Evolutionary conservation across 2,888 invertebrate species (phyloP).

Genomic region (Molorchus minor): DNA sequence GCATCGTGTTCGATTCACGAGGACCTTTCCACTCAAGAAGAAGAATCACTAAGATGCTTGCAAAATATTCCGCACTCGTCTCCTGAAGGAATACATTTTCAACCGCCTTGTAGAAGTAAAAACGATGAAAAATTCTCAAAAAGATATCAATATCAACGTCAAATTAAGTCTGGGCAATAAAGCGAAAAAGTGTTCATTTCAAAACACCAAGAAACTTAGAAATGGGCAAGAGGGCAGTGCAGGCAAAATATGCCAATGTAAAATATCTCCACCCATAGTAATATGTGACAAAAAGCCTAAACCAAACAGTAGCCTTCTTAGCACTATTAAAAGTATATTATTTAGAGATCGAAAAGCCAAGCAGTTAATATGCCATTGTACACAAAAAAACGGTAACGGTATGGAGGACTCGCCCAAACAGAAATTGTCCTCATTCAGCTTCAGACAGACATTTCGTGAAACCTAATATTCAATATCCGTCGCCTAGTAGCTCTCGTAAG

Average conservation of each 20-base stretch:
- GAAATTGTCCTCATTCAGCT: too few species aligned
- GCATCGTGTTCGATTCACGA: too few species aligned
- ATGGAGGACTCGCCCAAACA: too few species aligned
- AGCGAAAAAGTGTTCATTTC: conserved; percentile 1
- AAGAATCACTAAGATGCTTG: too few species aligned
- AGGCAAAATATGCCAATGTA: conserved; percentile 12
- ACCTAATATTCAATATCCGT: too few species aligned
- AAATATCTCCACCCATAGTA: conserved; percentile 19
- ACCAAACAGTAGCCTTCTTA: conserved; percentile 1
- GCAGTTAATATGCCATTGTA: not conserved
- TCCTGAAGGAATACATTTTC: too few species aligned
- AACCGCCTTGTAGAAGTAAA: too few species aligned
- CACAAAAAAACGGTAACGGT: too few species aligned
- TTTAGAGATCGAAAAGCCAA: not conserved
- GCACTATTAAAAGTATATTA: conserved; percentile 5
- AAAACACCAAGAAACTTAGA: not conserved
- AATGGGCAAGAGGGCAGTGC: conserved; percentile 3
- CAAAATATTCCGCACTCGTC: too few species aligned
- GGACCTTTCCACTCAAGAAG: too few species aligned
- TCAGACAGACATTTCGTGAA: too few species aligned
- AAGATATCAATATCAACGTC: conserved; percentile 30
- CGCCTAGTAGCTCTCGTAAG: too few species aligned
- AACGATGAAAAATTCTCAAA: conserved; percentile 9
- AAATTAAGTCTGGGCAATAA: conserved; percentile 21
- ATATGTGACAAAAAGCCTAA: conserved; percentile 28